These are phyloP conservation scores for Thumatha senex DNA, from an alignment of 2,888 invertebrate species.

Conservation along the genomic window DNA sequence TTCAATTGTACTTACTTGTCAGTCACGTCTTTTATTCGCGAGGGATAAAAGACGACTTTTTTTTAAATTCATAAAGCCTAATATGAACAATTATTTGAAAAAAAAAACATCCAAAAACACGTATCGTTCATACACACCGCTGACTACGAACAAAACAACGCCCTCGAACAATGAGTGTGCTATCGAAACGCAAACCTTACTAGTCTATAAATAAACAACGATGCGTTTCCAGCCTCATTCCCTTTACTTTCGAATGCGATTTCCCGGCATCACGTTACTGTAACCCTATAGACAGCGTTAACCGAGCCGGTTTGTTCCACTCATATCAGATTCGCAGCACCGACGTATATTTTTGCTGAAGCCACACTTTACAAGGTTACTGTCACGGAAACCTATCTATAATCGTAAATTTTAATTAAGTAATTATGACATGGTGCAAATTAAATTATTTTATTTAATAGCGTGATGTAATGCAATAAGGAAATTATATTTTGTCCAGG, in stretches of 20 bases:
- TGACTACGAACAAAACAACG: conserved; percentile 24
- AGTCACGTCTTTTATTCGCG: too few relatives aligned
- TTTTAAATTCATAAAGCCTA: too few relatives aligned
- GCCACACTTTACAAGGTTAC: conserved; percentile 14
- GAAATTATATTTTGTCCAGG: too few relatives aligned
- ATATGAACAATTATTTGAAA: too few relatives aligned
- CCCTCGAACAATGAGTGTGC: conserved; percentile 33
- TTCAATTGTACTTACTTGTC: too few relatives aligned
- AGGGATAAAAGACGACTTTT: too few relatives aligned
- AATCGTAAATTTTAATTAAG: background rate
- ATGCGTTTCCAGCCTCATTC: conserved; percentile 49
- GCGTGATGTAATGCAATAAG: too few relatives aligned
- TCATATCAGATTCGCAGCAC: conserved; percentile 41
- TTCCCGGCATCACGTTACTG: conserved; percentile 57
- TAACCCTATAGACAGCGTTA: conserved; percentile 51
- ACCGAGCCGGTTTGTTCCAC: conserved; percentile 41
- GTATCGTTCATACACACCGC: conserved; percentile 20
- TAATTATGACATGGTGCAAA: too few relatives aligned
- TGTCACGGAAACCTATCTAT: conserved; percentile 1
- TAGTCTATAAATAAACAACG: conserved; percentile 41
- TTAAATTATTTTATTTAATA: too few relatives aligned
- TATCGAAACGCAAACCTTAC: conserved; percentile 39
- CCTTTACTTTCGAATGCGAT: conserved; percentile 54
- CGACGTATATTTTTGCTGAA: conserved; percentile 39
- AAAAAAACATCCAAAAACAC: too few relatives aligned